These are phyloP conservation scores for Daphoenositta chrysoptera DNA, from an alignment of 2,113 vertebrate species.

Conservation along the genomic window DNA sequence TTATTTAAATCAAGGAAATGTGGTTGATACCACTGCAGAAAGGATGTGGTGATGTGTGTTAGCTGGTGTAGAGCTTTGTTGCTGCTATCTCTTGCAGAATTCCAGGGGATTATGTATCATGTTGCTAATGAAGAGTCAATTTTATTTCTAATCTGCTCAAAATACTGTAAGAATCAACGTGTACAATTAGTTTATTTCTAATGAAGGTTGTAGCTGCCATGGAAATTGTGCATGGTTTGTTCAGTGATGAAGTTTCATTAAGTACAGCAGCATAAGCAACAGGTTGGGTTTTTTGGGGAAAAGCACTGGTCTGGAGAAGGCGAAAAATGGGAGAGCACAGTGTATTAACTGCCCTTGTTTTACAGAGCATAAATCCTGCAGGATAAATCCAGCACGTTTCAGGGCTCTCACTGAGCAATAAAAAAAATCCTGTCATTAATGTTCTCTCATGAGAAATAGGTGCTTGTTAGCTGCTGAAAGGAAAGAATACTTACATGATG, in stretches of 20 bases:
- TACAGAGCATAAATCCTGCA: too few relatives aligned
- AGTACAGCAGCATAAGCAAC: not conserved
- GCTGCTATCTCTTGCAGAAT: not conserved
- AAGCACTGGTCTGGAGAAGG: not conserved
- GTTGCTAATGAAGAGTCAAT: not conserved
- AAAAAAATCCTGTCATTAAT: not conserved
- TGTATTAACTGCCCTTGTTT: not conserved
- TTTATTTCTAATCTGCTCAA: not conserved
- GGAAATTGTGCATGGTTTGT: not conserved
- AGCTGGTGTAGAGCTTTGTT: not conserved
- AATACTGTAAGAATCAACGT: not conserved
- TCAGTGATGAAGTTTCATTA: not conserved
- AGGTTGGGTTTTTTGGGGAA: not conserved
- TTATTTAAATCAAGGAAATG: not conserved
- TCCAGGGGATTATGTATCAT: not conserved
- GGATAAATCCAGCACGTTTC: not conserved
- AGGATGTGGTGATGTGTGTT: not conserved
- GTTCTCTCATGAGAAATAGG: not conserved
- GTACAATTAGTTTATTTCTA: not conserved
- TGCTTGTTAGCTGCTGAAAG: not conserved
- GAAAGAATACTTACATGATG: not conserved
- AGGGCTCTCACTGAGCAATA: not conserved
- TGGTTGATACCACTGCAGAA: not conserved
- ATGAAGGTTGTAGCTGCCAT: not conserved
- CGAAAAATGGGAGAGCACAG: not conserved